Evolutionary conservation across 2,113 vertebrate species (phyloP).

Genomic region (Phocoena phocoena): DNA sequence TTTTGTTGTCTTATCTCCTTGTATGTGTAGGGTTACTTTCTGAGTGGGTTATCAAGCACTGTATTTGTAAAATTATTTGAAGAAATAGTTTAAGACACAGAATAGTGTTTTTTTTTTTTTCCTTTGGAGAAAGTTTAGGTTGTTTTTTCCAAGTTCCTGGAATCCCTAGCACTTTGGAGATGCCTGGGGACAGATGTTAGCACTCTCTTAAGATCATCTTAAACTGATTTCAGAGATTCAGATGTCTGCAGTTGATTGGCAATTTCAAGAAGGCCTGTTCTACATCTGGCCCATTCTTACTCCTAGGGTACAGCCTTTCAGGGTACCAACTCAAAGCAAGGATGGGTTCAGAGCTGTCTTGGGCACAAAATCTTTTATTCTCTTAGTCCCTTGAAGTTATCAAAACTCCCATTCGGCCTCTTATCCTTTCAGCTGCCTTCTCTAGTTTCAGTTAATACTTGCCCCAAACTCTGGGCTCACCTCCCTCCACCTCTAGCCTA

Average conservation of each 20-base stretch:
- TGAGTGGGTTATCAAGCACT: neutral
- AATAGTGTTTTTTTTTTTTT: neutral
- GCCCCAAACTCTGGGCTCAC: neutral
- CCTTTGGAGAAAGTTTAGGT: neutral
- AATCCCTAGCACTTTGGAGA: neutral
- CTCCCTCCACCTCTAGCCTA: neutral
- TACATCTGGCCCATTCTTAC: neutral
- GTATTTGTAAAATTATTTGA: conserved; percentile 3
- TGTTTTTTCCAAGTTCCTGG: neutral
- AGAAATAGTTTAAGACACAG: neutral
- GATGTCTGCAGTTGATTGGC: neutral
- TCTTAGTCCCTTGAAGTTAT: neutral
- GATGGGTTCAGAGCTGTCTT: neutral
- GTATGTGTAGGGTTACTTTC: neutral
- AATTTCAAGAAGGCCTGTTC: neutral
- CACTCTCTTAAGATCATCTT: neutral
- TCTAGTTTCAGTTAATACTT: neutral
- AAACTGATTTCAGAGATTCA: neutral
- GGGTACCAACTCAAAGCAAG: neutral
- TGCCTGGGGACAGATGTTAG: neutral
- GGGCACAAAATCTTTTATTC: neutral
- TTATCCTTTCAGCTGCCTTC: neutral
- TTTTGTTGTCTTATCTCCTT: neutral
- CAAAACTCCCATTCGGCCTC: neutral
- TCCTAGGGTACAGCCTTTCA: neutral